Base-by-base conservation (phyloP, 2,797 vertebrate species). In the Brotogeris chrysoptera region DNA sequence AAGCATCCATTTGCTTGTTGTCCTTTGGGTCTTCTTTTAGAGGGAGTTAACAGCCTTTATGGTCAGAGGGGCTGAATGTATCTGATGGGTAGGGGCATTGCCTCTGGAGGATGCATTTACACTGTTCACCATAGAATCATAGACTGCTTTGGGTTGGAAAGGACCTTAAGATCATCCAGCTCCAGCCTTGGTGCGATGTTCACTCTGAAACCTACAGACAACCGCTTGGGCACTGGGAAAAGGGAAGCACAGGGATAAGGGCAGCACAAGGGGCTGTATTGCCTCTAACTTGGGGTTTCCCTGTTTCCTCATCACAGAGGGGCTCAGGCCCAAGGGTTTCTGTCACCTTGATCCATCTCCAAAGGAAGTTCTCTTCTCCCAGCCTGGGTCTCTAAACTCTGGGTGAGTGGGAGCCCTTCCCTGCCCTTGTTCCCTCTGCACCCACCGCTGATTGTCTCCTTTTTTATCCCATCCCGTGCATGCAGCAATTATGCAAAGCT, bases 401-500 rank as follows among this genome's bases (percentile, higher is more conserved):
- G 0, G 0, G 80, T 49, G 94, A 88, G 91, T 25, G 77, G 92
- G 87, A 5, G 24, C 77, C 93, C 83, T 86, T 70, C 86, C 88
- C 5, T 6, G 21, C 59, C 7, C 1, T 41, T 66, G 38, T 84
- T 85, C 80, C 74, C 69, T 36, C 79, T 16, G 30, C 49, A 1
- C 72, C 78, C 15, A 15, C 59, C 2, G 0, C 89, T 85, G 91
- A 95, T 88, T 88, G 80, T 92, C 92, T 88, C 80, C 79, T 86
- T 86, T 89, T 86, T 90, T 19, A 90, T 80, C 68, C 90, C 2
- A 0, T 79, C 94, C 93, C 50, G 16, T 85, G 57, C 4, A 5
- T 16, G 87, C 76, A 18, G 90, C 83, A 93, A 96, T 97, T 97
- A 97, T 97, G 94, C 93, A 90, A 89, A 97, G 86, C 88, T 90